Percentiles rank a stretch among this genome's conserved stretches.
Evolutionary conservation across 2,888 invertebrate species (phyloP).

Genomic region (Cheiracanthium punctorium): DNA sequence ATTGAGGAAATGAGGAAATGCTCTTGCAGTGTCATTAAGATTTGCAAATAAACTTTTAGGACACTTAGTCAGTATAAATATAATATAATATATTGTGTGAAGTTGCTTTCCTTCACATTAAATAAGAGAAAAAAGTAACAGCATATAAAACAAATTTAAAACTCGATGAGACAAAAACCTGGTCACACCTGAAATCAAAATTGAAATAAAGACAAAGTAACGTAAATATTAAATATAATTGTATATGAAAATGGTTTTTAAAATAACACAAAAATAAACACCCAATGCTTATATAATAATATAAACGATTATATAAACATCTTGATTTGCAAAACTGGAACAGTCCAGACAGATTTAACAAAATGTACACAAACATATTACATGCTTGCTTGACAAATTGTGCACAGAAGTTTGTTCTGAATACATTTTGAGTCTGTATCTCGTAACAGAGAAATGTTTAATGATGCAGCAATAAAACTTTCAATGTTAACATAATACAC

Average conservation of each 20-base stretch:
- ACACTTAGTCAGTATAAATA: constrained; percentile 61
- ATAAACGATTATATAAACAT: constrained; percentile 66
- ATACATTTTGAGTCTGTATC: constrained; percentile 50
- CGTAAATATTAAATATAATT: constrained; percentile 68
- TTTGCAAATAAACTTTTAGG: constrained; percentile 33
- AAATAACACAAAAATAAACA: constrained; percentile 61
- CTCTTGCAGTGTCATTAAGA: constrained; percentile 35
- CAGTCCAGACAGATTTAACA: constrained; percentile 34
- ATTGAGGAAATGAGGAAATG: constrained; percentile 39
- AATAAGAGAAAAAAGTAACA: constrained; percentile 64
- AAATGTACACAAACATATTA: constrained; percentile 50
- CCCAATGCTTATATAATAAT: constrained; percentile 26
- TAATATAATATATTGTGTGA: constrained; percentile 33
- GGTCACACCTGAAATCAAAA: constrained; percentile 69
- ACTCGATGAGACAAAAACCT: constrained; percentile 67
- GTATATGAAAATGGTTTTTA: constrained; percentile 68
- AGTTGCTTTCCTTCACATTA: constrained; percentile 54
- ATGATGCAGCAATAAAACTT: constrained; percentile 50
- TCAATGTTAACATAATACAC: constrained; percentile 19
- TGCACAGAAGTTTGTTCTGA: constrained; percentile 68
- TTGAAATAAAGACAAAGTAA: constrained; percentile 60
- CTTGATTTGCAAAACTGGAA: constrained; percentile 37
- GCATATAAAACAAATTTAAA: constrained; percentile 69
- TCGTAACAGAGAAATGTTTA: constrained; percentile 60
- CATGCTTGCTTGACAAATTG: constrained; percentile 52